Conservation (phyloP, 2,113 vertebrate genomes). For the Lophotis ruficrista region DNA sequence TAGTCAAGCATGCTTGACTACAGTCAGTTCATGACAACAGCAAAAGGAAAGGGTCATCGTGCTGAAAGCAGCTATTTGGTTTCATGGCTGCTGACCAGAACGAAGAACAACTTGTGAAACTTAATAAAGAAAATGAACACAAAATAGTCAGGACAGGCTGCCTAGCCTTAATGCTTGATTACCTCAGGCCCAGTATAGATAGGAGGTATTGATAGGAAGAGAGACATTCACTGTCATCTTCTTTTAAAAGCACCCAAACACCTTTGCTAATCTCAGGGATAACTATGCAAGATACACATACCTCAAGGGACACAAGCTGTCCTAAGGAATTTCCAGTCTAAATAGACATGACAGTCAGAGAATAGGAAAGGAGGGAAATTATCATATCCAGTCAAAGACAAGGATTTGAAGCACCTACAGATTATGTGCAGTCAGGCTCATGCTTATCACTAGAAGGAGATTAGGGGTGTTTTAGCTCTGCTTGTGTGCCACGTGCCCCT, state of each 20-base stretch:
- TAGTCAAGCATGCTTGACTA: background rate
- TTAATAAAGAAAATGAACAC: background rate
- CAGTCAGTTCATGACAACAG: background rate
- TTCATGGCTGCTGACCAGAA: background rate
- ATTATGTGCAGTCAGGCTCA: background rate
- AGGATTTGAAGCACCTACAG: background rate
- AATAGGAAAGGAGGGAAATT: constrained; percentile 2
- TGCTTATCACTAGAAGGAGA: background rate
- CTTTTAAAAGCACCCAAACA: background rate
- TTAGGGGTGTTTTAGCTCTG: background rate
- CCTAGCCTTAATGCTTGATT: background rate
- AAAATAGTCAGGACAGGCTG: background rate
- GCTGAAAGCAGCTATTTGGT: background rate
- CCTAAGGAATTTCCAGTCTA: constrained; percentile 3
- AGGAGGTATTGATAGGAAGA: background rate
- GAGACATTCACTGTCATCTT: background rate
- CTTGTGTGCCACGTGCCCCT: background rate
- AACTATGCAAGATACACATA: background rate
- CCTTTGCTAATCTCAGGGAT: background rate
- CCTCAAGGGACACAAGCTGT: background rate
- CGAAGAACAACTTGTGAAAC: background rate
- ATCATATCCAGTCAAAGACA: background rate
- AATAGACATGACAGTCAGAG: background rate
- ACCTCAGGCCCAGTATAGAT: background rate
- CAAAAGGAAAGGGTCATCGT: background rate